A percentile compares a stretch with the other conserved stretches of the same genome.
Evolutionary conservation across 2,113 vertebrate genomes (phyloP).

Genomic region (Brachyhypopomus occidentalis): DNA sequence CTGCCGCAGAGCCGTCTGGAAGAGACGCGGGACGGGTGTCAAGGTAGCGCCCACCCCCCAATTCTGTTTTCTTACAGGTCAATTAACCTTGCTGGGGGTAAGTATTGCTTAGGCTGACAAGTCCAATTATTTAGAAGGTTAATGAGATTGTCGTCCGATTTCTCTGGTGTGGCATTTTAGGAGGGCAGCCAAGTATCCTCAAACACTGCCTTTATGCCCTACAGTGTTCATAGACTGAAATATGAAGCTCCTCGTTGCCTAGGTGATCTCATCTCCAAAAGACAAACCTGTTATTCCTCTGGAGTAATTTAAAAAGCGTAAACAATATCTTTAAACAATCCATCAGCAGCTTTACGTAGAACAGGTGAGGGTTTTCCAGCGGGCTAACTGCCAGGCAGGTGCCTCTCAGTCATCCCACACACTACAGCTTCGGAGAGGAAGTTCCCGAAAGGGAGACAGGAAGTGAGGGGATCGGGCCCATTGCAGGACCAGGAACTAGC

Average conservation of each 20-base stretch:
- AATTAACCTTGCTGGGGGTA: background rate
- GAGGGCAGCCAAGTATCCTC: too few species aligned
- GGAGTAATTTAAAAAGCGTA: too few species aligned
- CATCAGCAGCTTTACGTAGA: too few species aligned
- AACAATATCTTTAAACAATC: too few species aligned
- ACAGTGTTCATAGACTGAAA: too few species aligned
- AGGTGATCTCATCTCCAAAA: too few species aligned
- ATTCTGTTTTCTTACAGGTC: background rate
- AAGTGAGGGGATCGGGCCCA: constrained; percentile 13
- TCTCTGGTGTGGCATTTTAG: too few species aligned
- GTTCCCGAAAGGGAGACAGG: constrained; percentile 15
- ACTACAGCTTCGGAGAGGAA: constrained; percentile 16
- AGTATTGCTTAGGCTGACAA: too few species aligned
- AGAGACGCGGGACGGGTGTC: background rate
- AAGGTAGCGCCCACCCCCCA: background rate
- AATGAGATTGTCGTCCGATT: background rate
- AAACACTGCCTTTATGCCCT: too few species aligned
- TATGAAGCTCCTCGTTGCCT: too few species aligned
- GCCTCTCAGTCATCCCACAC: background rate
- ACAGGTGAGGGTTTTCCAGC: background rate
- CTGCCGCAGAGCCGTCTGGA: constrained; percentile 28
- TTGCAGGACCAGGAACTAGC: constrained; percentile 68
- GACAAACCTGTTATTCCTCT: too few species aligned
- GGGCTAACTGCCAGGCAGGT: background rate
- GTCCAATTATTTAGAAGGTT: background rate